A percentile compares a stretch with the other conserved stretches of the same genome.
Evolutionary conservation across 1,140 invertebrate genomes (phyloP).

Genomic region (Sarcophaga bullata): DNA sequence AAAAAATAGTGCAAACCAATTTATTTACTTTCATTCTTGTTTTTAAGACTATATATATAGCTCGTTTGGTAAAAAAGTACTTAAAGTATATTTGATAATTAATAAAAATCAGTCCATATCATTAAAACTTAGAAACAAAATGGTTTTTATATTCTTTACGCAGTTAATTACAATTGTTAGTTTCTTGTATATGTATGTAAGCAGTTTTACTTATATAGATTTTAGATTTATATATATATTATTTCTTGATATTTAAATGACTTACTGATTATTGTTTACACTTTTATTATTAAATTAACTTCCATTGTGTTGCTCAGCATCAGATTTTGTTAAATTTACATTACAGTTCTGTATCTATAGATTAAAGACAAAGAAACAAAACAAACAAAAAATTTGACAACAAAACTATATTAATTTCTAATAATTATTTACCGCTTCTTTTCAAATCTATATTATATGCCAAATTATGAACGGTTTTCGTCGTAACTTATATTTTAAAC

Average conservation of each 20-base stretch:
- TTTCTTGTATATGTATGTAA: background rate
- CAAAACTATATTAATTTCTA: too few relatives aligned
- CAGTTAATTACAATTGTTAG: slow-evolving; percentile 13
- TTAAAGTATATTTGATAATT: slow-evolving; percentile 22
- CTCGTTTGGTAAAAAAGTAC: slow-evolving; percentile 24
- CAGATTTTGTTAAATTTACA: slow-evolving; percentile 27
- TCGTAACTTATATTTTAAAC: too few relatives aligned
- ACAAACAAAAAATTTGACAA: too few relatives aligned
- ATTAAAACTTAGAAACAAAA: slow-evolving; percentile 23
- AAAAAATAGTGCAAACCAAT: too few relatives aligned
- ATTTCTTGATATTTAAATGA: slow-evolving; percentile 14
- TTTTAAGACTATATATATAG: slow-evolving; percentile 10
- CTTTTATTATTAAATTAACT: slow-evolving; percentile 6
- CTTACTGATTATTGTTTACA: slow-evolving; percentile 14
- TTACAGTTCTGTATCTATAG: background rate
- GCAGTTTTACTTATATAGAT: background rate
- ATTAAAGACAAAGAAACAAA: background rate
- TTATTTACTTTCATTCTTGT: background rate
- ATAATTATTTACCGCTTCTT: too few relatives aligned
- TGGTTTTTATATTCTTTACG: slow-evolving; percentile 19
- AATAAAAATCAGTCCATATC: slow-evolving; percentile 26
- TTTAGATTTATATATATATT: background rate
- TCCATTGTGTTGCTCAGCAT: slow-evolving; percentile 23
- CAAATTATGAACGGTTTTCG: too few relatives aligned
- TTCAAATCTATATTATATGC: too few relatives aligned